phyloP scores from a whole-genome alignment of 2,888 invertebrate species.

The Lasioglossum morio region DNA sequence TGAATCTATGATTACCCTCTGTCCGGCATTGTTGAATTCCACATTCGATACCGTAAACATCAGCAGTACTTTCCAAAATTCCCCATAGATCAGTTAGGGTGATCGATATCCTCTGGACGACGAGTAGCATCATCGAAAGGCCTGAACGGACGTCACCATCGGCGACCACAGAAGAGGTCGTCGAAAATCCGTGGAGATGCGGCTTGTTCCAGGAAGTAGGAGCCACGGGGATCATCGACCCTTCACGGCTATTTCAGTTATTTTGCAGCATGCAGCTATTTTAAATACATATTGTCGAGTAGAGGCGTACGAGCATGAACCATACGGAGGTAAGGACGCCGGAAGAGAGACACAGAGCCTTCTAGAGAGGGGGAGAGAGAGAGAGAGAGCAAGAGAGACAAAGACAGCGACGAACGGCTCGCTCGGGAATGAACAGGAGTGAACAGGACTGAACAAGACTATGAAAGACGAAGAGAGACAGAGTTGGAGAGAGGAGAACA shows the following conservation, averaged over 20 bases:
- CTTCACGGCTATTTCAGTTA: conserved; percentile 81
- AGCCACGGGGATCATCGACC: conserved; percentile 80
- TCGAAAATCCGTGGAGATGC: conserved; percentile 68
- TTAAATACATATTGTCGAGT: conserved; percentile 79
- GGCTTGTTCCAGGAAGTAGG: conserved; percentile 79
- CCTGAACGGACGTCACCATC: conserved; percentile 28
- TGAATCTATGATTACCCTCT: too few relatives aligned
- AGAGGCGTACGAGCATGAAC: conserved; percentile 69
- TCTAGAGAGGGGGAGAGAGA: conserved; percentile 19
- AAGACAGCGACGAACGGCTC: conserved; percentile 45
- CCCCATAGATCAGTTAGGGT: background rate
- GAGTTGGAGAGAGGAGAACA: conserved; percentile 23
- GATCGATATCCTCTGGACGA: background rate
- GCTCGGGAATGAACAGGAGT: background rate
- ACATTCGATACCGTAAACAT: too few relatives aligned
- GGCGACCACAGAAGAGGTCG: conserved; percentile 54
- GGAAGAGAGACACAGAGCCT: conserved; percentile 46
- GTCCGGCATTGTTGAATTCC: too few relatives aligned
- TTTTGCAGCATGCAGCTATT: conserved; percentile 80
- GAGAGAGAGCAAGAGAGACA: conserved; percentile 24
- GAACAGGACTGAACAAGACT: conserved; percentile 16
- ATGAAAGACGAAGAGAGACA: conserved; percentile 7
- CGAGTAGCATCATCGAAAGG: background rate
- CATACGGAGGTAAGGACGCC: conserved; percentile 62
- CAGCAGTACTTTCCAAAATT: background rate